Conservation (phyloP, 1,140 invertebrate genomes). For the Reticulitermes speratus region DNA sequence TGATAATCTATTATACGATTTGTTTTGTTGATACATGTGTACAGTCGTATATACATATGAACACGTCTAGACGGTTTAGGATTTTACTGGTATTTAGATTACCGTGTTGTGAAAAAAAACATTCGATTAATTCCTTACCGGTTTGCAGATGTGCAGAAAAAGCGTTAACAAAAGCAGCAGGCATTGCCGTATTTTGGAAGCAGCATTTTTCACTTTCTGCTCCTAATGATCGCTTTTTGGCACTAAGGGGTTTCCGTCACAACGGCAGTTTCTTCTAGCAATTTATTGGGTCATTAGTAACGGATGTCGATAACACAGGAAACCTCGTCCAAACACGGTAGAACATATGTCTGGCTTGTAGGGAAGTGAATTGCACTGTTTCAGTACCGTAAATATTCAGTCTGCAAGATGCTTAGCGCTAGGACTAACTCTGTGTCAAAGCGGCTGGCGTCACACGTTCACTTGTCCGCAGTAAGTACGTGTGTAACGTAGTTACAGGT, state of each 20-base stretch:
- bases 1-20: too few species aligned
- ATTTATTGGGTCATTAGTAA: constrained; percentile 17
- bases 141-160: neutral
- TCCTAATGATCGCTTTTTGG: constrained; percentile 15
- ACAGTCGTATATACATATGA: neutral
- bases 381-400: too few species aligned
- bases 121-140: neutral
- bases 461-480: too few species aligned
- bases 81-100: neutral
- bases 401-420: too few species aligned
- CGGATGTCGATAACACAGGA: constrained; percentile 9
- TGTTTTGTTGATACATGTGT: neutral
- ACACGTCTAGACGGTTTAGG: neutral
- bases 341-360: neutral
- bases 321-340: neutral
- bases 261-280: constrained; percentile 5
- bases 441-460: too few species aligned
- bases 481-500: too few species aligned
- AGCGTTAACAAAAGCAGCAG: neutral
- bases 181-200: neutral
- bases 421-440: too few species aligned
- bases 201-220: neutral
- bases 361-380: neutral
- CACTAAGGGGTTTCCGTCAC: neutral
- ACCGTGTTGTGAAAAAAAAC: neutral